Evolutionary conservation across 2,888 invertebrate genomes (phyloP).

Genomic region (Chouioia cunea): DNA sequence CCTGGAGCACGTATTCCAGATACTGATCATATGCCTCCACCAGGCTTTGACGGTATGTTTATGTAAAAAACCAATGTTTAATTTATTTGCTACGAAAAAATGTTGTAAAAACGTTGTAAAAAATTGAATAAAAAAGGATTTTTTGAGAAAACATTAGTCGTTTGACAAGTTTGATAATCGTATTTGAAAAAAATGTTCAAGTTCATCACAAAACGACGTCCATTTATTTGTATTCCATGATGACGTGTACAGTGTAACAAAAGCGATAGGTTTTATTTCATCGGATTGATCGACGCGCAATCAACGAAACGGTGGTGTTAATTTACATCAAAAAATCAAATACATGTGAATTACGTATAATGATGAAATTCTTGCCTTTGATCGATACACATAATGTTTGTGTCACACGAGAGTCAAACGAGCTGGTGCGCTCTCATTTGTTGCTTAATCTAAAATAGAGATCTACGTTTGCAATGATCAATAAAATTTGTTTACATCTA

Average conservation of each 20-base stretch:
- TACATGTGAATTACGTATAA: slow-evolving; percentile 37
- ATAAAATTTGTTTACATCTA: not conserved
- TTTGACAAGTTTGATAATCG: slow-evolving; percentile 24
- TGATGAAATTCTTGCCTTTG: slow-evolving; percentile 31
- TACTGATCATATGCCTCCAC: slow-evolving; percentile 83
- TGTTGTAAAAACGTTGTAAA: slow-evolving; percentile 15
- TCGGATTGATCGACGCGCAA: slow-evolving; percentile 47
- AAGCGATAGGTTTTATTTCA: slow-evolving; percentile 48
- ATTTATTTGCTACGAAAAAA: not conserved
- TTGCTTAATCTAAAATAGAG: slow-evolving; percentile 38
- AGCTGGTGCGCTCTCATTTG: slow-evolving; percentile 23
- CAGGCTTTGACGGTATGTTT: slow-evolving; percentile 82
- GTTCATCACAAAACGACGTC: slow-evolving; percentile 55
- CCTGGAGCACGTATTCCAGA: slow-evolving; percentile 71
- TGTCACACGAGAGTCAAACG: slow-evolving; percentile 24
- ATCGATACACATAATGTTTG: slow-evolving; percentile 15
- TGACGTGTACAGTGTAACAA: slow-evolving; percentile 59
- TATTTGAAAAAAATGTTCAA: slow-evolving; percentile 34
- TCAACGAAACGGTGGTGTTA: slow-evolving; percentile 53
- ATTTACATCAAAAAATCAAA: slow-evolving; percentile 49
- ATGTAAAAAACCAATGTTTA: slow-evolving; percentile 71
- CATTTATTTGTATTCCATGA: slow-evolving; percentile 57
- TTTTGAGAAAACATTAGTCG: slow-evolving; percentile 29
- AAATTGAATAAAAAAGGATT: slow-evolving; percentile 33
- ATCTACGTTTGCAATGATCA: slow-evolving; percentile 20